phyloP scores from a whole-genome alignment of 2,113 vertebrate genomes.

The Istiophorus platypterus region DNA sequence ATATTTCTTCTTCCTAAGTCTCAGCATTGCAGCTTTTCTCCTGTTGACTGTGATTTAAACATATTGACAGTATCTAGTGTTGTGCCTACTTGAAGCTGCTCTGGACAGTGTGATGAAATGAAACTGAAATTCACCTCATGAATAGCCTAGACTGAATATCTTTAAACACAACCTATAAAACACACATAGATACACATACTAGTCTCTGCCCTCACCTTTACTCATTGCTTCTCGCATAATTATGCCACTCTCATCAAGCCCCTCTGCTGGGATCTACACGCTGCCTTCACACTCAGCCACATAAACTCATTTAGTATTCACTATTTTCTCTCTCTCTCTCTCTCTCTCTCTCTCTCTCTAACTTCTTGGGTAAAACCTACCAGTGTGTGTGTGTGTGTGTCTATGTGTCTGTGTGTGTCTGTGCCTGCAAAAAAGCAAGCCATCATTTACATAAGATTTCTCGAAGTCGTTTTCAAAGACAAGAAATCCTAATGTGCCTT shows the following conservation, averaged over 20 bases:
- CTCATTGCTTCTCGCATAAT: constrained; percentile 49
- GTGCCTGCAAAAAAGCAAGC: constrained; percentile 14
- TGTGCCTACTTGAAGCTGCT: not conserved
- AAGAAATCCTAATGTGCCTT: constrained; percentile 38
- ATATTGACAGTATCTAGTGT: constrained; percentile 15
- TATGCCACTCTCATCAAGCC: constrained; percentile 30
- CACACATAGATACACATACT: constrained; percentile 4
- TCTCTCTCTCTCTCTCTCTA: constrained; percentile 15
- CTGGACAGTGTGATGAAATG: constrained; percentile 9
- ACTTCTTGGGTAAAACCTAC: constrained; percentile 55
- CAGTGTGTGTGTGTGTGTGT: constrained; percentile 21
- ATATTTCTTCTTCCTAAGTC: constrained; percentile 2
- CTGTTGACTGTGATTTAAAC: constrained; percentile 14
- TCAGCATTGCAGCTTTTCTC: constrained; percentile 7
- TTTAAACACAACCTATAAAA: constrained; percentile 13
- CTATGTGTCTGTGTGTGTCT: constrained; percentile 18
- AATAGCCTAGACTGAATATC: constrained; percentile 5
- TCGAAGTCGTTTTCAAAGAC: constrained; percentile 27
- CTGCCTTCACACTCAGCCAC: constrained; percentile 40
- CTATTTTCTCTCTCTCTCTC: constrained; percentile 40
- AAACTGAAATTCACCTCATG: constrained; percentile 3
- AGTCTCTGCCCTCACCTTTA: constrained; percentile 28
- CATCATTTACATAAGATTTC: constrained; percentile 22
- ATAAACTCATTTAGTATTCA: constrained; percentile 60
- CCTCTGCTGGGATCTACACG: constrained; percentile 43